phyloP scores from a whole-genome alignment of 2,113 vertebrate genomes.

The Phyllopteryx taeniolatus region DNA sequence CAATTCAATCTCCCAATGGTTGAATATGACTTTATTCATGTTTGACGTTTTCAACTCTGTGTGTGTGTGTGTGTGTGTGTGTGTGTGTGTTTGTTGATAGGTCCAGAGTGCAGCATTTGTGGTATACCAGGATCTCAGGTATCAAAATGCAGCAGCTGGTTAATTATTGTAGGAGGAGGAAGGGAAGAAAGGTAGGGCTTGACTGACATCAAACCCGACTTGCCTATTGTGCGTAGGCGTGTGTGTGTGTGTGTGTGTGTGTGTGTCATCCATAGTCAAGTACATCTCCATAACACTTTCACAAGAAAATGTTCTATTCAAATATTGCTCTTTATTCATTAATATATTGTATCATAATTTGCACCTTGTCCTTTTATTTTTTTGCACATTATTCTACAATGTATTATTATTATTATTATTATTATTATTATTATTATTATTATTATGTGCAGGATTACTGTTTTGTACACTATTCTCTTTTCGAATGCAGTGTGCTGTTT shows the following conservation, averaged over 20 bases:
- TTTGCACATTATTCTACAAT: background rate
- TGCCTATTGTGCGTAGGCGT: slow-evolving; percentile 2
- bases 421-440: no score
- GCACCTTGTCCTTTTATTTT: background rate
- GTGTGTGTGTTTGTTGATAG: slow-evolving; percentile 25
- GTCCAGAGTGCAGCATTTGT: slow-evolving; percentile 47
- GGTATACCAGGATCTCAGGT: slow-evolving; percentile 26
- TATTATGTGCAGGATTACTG: no score
- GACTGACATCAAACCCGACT: slow-evolving; percentile 53
- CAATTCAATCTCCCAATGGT: slow-evolving; percentile 8
- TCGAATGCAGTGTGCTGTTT: no score
- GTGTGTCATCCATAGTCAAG: background rate
- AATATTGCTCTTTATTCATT: background rate
- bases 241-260: background rate
- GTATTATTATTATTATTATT: no score
- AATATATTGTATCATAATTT: background rate
- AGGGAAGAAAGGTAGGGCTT: slow-evolving; percentile 36
- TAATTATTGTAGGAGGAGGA: slow-evolving; percentile 62
- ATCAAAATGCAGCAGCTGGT: slow-evolving; percentile 51
- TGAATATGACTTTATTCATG: slow-evolving; percentile 28
- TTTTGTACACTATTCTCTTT: no score
- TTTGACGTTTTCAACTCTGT: slow-evolving; percentile 7
- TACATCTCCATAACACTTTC: background rate
- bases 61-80: slow-evolving; percentile 15
- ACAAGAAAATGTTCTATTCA: background rate